phyloP scores from a whole-genome alignment of 2,888 invertebrate genomes.

The Lithophane socia region DNA sequence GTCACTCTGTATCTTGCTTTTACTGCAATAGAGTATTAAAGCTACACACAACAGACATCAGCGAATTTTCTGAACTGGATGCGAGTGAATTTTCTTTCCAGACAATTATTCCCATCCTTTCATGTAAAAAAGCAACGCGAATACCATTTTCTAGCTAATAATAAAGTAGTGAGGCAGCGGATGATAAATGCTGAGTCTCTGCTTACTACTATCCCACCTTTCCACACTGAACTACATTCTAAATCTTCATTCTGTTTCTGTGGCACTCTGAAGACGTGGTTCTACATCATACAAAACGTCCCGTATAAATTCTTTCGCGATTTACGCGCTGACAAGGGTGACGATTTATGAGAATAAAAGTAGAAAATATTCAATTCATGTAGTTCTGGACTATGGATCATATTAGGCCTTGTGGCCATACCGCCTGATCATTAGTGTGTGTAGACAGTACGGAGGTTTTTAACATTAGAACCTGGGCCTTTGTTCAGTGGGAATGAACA shows the following conservation, averaged over 20 bases:
- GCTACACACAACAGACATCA: background rate
- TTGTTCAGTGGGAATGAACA: background rate
- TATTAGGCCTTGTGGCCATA: slow-evolving; percentile 7
- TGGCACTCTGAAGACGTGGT: slow-evolving; percentile 48
- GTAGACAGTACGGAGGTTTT: background rate
- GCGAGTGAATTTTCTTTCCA: background rate
- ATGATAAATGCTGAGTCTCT: slow-evolving; percentile 38
- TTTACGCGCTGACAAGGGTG: slow-evolving; percentile 63
- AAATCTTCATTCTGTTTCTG: slow-evolving; percentile 52
- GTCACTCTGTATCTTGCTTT: background rate
- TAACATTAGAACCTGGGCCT: background rate
- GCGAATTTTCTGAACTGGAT: background rate
- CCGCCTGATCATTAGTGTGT: background rate
- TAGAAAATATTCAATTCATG: slow-evolving; percentile 57
- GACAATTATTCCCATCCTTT: background rate
- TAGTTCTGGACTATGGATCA: slow-evolving; percentile 19
- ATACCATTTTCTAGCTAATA: slow-evolving; percentile 31
- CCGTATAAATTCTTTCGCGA: slow-evolving; percentile 60
- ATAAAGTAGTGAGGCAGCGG: slow-evolving; percentile 12
- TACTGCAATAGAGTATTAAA: background rate
- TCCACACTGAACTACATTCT: slow-evolving; percentile 40
- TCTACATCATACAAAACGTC: slow-evolving; percentile 63
- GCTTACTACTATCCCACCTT: slow-evolving; percentile 44
- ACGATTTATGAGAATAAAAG: slow-evolving; percentile 62
- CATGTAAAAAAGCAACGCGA: slow-evolving; percentile 7